Evolutionary conservation across 2,888 invertebrate species (phyloP).

Genomic region (Mythimna lalbum): DNA sequence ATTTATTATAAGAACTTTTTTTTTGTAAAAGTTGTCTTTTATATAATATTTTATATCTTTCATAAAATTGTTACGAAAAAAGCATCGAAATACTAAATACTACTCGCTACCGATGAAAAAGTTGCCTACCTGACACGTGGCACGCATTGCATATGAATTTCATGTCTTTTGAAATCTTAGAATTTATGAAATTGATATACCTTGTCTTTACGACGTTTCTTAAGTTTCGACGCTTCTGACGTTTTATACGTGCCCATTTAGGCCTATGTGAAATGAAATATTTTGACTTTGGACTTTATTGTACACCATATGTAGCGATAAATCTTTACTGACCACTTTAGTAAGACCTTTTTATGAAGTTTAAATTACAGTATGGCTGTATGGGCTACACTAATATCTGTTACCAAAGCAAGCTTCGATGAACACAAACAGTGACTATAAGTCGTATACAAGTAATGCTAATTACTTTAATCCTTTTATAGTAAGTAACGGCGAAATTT

Average conservation of each 20-base stretch:
- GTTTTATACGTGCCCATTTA: too few relatives aligned
- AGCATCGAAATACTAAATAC: conserved; percentile 84
- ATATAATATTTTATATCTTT: conserved; percentile 62
- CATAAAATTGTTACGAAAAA: conserved; percentile 75
- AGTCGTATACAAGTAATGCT: too few relatives aligned
- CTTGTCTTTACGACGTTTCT: too few relatives aligned
- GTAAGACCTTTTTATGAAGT: not conserved
- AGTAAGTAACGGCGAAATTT: not conserved
- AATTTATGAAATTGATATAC: too few relatives aligned
- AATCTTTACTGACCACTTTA: not conserved
- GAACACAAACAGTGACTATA: too few relatives aligned
- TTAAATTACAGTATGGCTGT: not conserved
- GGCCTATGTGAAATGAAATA: too few relatives aligned
- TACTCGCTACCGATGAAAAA: conserved; percentile 70
- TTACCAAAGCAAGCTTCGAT: too few relatives aligned
- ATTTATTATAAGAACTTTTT: conserved; percentile 44
- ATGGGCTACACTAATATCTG: not conserved
- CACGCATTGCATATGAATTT: conserved; percentile 35
- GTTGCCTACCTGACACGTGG: conserved; percentile 45
- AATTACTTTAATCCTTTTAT: too few relatives aligned
- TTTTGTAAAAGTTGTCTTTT: conserved; percentile 77
- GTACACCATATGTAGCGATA: too few relatives aligned
- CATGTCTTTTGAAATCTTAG: not conserved
- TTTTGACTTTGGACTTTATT: too few relatives aligned
- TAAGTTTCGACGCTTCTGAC: too few relatives aligned